Base-by-base conservation (phyloP, 2,113 vertebrate genomes). In the Astur gentilis region DNA sequence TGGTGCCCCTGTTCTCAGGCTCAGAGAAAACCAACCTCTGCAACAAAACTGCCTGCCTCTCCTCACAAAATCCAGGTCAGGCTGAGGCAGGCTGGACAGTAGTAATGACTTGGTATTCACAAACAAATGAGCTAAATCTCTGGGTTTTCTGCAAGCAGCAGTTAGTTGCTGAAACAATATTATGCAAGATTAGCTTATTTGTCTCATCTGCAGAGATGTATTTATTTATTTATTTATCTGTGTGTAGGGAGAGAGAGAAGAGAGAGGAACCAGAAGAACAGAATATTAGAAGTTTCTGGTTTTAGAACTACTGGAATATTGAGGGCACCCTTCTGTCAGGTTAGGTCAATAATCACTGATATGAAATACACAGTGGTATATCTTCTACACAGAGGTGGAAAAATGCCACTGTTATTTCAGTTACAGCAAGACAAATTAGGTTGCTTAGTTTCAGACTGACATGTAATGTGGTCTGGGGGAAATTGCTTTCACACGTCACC, bases 401-500 rank as follows among this genome's bases (percentile, higher is more conserved):
- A 89, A 91, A 82, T 87, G 73, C 15, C 49, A 49, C 40, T 77
- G 4, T 69, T 83, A 58, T 54, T 81, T 81, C 69, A 67, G 54
- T 57, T 77, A 60, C 34, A 78, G 60, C 32, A 60, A 50, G 57
- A 82, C 27, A 84, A 72, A 87, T 93, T 16, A 85, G 61, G 65
- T 91, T 87, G 65, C 83, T 65, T 57, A 29, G 57, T 83, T 89
- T 76, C 78, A 77, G 42, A n/a, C 47, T 86, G 88, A 91, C 65
- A 20, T 55, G 25, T 64, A n/a, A 44, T 18, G 58, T 31, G 27
- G 66, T 77, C 76, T 65, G 70, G n/a, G 57, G n/a, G 40, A 89
- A 93, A 84, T 11, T 90, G 76, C 60, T 85, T 95, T 95, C 83
- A 93, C 32, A 25, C 73, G 20, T 97, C 54, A 94, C 91, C 81